phyloP scores from a whole-genome alignment of 1,140 invertebrate genomes.

The Cataglyphis hispanica region DNA sequence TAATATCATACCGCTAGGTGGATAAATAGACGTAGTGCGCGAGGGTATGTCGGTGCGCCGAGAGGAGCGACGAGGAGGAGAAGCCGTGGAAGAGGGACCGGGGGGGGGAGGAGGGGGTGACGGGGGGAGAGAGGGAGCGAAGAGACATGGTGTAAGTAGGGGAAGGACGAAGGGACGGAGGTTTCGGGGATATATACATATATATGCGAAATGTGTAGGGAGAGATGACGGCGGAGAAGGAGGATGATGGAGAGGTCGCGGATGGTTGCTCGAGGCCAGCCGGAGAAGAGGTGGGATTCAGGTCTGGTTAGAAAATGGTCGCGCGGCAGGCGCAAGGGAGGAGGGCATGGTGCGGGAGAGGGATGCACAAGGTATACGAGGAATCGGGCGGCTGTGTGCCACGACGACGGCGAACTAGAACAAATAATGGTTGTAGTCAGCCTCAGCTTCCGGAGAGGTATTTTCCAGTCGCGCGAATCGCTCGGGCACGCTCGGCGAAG shows the following conservation, averaged over 20 bases:
- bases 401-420: slow-evolving; percentile 81
- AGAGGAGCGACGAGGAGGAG: slow-evolving; percentile 47
- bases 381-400: slow-evolving; percentile 77
- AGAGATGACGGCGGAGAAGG: slow-evolving; percentile 39
- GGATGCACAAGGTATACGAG: slow-evolving; percentile 41
- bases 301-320: slow-evolving; percentile 62
- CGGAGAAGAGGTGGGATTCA: slow-evolving; percentile 51
- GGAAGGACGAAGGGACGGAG: slow-evolving; percentile 52
- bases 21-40: slow-evolving; percentile 84
- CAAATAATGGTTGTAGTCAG: slow-evolving; percentile 85
- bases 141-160: slow-evolving; percentile 30
- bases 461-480: slow-evolving; percentile 78
- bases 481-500: slow-evolving; percentile 55
- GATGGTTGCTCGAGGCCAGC: slow-evolving; percentile 59
- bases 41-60: slow-evolving; percentile 70
- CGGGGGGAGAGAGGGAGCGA: not conserved
- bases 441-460: slow-evolving; percentile 82
- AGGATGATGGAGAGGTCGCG: slow-evolving; percentile 57
- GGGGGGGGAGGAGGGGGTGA: not conserved
- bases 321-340: not conserved
- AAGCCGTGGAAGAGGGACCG: not conserved
- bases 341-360: not conserved
- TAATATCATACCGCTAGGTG: slow-evolving; percentile 86
- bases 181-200: slow-evolving; percentile 23
- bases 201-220: slow-evolving; percentile 45